Base-by-base conservation (phyloP, 2,888 invertebrate genomes). In the Drosophila tanythrix region DNA sequence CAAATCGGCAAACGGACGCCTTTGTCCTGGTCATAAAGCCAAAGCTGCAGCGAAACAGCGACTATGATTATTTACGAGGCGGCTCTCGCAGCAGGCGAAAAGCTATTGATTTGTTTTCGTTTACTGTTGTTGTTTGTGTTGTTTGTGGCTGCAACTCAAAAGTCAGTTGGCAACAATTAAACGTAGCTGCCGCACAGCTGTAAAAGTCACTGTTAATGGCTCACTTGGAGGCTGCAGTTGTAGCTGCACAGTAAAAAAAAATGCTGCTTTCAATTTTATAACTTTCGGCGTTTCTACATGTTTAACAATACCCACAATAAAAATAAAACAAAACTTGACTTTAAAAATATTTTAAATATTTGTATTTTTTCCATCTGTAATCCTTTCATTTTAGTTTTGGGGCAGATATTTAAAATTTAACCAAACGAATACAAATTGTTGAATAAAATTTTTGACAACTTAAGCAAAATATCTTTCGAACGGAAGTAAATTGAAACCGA, bases 201-300 rank as follows among this genome's bases (percentile, higher is more conserved):
- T 82, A 79, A 85, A 85, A 88, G 66, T 70, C 64, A 74, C 70
- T 79, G 88, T 88, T 85, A 85, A 85, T 85, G 82, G 89, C 85
- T 84, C 65, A 81, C 82, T 82, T 74, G 73, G 61, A 21, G 64
- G 60, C 70, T 55, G 63, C 38, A 46, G 70, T 52, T 59, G 50
- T 29, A 52, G 43, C 63, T 33, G 61, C 59, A 61, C 79, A 36
- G 31, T 31, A 29, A 40, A 25, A 61, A 60, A 33, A 7, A 46
- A 25, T 8, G 46, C 25, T 2, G 15, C 15, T 46, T 46, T 21
- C 52, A 21, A 33, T 55, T 53, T 13, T 35, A 55, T 25, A 55
- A 25, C 27, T 51, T n/a, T n/a, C 11, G n/a, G n/a, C n/a, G 29
- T 31, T n/a, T 51, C 43, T 21, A 43, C 46, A 25, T 11, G 8